Evolutionary conservation across 2,113 vertebrate species (phyloP).

Genomic region (Brachypteracias leptosomus): DNA sequence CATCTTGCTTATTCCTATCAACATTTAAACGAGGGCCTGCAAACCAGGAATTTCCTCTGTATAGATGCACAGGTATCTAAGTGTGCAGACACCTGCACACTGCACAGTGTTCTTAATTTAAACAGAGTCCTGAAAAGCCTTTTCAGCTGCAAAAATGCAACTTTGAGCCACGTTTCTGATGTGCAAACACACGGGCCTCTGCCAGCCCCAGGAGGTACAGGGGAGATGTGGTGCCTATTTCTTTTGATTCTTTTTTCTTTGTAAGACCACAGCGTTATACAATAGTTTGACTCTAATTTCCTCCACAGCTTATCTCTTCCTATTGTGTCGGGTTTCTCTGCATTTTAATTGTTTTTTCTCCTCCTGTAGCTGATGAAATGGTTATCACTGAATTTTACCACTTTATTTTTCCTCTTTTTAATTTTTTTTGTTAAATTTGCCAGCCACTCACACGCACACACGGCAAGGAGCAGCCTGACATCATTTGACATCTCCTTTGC

Average conservation of each 20-base stretch:
- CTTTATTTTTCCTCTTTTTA: neutral
- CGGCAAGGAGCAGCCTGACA: neutral
- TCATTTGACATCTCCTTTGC: constrained; percentile 7
- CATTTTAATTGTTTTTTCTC: neutral
- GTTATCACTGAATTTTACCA: neutral
- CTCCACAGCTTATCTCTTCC: neutral
- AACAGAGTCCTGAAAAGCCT: neutral
- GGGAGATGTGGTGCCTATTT: neutral
- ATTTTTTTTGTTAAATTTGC: neutral
- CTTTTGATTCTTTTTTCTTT: neutral
- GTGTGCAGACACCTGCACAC: neutral
- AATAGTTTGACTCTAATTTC: neutral
- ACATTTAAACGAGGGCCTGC: neutral
- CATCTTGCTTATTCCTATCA: neutral
- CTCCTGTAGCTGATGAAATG: neutral
- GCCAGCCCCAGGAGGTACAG: neutral
- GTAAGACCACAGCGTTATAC: neutral
- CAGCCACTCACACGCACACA: neutral
- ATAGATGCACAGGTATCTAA: neutral
- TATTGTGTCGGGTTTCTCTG: neutral
- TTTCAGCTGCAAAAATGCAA: neutral
- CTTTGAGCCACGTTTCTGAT: neutral
- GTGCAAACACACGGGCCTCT: neutral
- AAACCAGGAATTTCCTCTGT: neutral
- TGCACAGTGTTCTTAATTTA: neutral